Evolutionary conservation across 2,113 vertebrate species (phyloP).

Genomic region (Ammodytes marinus): DNA sequence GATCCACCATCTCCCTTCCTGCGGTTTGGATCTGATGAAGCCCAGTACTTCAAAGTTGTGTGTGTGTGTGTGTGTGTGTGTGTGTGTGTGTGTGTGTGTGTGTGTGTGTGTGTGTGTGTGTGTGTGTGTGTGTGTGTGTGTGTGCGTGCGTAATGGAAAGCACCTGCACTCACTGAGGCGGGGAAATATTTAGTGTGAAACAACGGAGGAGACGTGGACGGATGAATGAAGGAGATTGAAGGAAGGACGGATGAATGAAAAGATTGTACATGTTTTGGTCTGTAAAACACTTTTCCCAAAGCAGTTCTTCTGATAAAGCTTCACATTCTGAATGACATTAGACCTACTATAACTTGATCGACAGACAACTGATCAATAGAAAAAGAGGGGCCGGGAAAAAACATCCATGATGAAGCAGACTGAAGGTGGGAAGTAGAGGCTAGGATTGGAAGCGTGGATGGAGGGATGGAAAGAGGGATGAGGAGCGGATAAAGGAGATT

Average conservation of each 20-base stretch:
- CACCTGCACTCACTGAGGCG: constrained; percentile 70
- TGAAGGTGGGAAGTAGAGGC: constrained; percentile 31
- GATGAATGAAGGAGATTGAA: constrained; percentile 57
- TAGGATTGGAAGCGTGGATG: constrained; percentile 41
- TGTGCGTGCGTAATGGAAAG: constrained; percentile 69
- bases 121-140: too few species aligned
- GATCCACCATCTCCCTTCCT: constrained; percentile 77
- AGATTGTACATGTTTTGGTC: constrained; percentile 15
- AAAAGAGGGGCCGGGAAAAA: constrained; percentile 33
- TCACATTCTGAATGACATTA: constrained; percentile 16
- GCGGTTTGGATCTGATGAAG: constrained; percentile 74
- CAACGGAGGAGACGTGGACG: constrained; percentile 59
- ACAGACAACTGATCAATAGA: background rate
- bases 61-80: background rate
- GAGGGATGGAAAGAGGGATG: constrained; percentile 19
- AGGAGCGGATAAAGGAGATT: constrained; percentile 49
- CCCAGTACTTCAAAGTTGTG: constrained; percentile 68
- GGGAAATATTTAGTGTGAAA: constrained; percentile 74
- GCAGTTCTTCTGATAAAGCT: constrained; percentile 33
- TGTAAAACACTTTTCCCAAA: constrained; percentile 34
- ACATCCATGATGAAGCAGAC: constrained; percentile 34
- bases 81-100: constrained; percentile 3
- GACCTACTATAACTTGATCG: background rate
- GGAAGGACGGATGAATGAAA: constrained; percentile 28
- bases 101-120: too few species aligned